These are phyloP conservation scores for Mesaphorura yosii DNA, from an alignment of 1,140 invertebrate species.

Conservation along the genomic window DNA sequence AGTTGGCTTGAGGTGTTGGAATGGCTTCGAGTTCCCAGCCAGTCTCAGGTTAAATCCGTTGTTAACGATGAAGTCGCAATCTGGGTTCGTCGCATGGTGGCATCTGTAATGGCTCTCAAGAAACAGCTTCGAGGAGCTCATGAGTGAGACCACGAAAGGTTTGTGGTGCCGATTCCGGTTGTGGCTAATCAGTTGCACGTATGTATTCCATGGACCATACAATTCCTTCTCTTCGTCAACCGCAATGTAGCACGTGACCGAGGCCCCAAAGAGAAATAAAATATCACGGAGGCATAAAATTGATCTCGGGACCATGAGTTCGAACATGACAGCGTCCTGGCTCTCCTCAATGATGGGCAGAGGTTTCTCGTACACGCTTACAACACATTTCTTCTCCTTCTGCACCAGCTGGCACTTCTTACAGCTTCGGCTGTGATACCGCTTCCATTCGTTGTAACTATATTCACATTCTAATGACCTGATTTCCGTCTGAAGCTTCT, in stretches of 20 bases:
- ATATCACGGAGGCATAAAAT: slow-evolving; percentile 8
- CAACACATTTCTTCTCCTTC: neutral
- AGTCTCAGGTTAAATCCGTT: slow-evolving; percentile 6
- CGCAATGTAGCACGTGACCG: neutral
- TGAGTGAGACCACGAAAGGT: neutral
- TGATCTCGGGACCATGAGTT: slow-evolving; percentile 10
- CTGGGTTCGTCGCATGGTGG: slow-evolving; percentile 7
- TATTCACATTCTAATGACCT: slow-evolving; percentile 7
- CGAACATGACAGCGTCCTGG: slow-evolving; percentile 15
- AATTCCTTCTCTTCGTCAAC: neutral
- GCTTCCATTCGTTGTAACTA: slow-evolving; percentile 3
- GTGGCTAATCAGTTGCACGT: neutral
- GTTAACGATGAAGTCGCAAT: slow-evolving; percentile 9
- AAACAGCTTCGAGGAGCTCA: slow-evolving; percentile 3
- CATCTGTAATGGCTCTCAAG: slow-evolving; percentile 2
- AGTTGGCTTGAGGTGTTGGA: neutral
- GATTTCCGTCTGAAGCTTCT: neutral
- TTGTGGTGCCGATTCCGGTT: neutral
- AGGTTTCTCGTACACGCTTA: slow-evolving; percentile 6
- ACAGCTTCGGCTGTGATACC: slow-evolving; percentile 2
- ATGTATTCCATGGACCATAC: neutral
- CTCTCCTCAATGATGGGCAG: neutral
- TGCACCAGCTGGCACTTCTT: neutral
- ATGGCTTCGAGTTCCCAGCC: neutral
- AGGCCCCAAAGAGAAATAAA: neutral